These are phyloP conservation scores for mouse (Mus musculus) DNA, from an alignment of 2,113 vertebrate genomes.

Conservation along the genomic window DNA sequence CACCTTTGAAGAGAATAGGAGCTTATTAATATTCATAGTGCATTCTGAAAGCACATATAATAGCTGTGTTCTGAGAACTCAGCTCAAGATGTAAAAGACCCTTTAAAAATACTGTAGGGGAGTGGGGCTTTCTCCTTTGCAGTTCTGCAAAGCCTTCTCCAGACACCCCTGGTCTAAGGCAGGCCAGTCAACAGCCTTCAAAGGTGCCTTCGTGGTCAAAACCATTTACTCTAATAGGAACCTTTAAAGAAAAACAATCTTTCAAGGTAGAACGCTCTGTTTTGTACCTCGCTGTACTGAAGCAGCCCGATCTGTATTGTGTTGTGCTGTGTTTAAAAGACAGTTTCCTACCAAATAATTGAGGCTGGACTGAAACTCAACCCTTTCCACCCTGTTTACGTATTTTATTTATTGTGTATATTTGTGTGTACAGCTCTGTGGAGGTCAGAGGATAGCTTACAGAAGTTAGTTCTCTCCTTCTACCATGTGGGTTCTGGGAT, in stretches of 20 bases:
- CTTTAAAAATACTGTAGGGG: conserved; percentile 6
- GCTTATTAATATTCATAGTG: conserved; percentile 79
- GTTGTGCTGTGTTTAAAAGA: background rate
- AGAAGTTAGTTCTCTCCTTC: background rate
- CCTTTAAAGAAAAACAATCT: background rate
- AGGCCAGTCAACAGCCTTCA: background rate
- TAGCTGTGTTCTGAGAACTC: conserved; percentile 50
- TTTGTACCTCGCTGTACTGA: background rate
- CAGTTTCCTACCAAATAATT: background rate
- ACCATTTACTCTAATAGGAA: background rate
- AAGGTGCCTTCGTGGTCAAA: background rate
- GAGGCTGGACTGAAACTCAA: background rate
- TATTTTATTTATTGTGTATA: background rate
- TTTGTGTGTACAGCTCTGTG: background rate
- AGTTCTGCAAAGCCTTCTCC: background rate
- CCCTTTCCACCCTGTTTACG: background rate
- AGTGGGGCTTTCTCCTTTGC: background rate
- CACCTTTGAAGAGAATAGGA: conserved; percentile 70
- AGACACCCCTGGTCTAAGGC: background rate
- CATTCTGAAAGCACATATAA: conserved; percentile 58
- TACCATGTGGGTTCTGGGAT: background rate
- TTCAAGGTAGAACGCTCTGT: background rate
- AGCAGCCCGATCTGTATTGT: too few species aligned
- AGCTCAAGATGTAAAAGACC: conserved; percentile 36
- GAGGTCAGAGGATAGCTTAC: background rate